Evolutionary conservation across 2,113 vertebrate genomes (phyloP), one percentile per base, ranked within the genome.

Genomic region (Halcyon malimbica): DNA sequence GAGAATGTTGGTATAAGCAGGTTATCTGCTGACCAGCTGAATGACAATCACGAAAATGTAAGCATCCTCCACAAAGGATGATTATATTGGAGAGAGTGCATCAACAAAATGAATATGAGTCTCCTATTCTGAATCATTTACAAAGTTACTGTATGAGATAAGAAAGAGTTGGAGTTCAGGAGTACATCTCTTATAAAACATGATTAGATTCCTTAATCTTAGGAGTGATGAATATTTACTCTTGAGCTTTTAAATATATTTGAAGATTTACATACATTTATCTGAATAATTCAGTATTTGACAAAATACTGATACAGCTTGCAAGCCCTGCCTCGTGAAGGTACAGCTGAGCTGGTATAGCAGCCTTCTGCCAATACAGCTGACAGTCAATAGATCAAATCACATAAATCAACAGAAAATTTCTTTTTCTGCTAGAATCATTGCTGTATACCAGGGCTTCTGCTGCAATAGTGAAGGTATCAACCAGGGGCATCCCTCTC

Each of bases 11-110:
- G 89, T 81, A 94, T 94, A 91, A 94, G 77, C 77, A 92, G 67
- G 84, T 89, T 97, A 93, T 95, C 93, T 96, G 70, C 69, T 92
- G 92, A 46, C 65, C 74, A 87, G 87, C n/a, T 94, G 83, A 92
- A 87, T 83, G 65, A 63, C 78, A 91, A 57, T 65, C 21, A 93
- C 74, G 81, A 84, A 96, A 94, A 96, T 33, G 20, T 54, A 96
- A 91, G 89, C 26, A 77, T 69, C 51, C 41, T 93, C 46, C 62
- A 85, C 62, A 95, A 96, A 89, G 54, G 26, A 54, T 80, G 25
- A 44, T n/a, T 79, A 11, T 92, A 91, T 87, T 91, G 74, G 41
- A 50, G 39, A 42, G 10, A 63, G 25, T 20, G 16, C 1, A 1
- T 57, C 93, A 91, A 83, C n/a, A 92, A 93, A 89, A 92, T 62